These are phyloP conservation scores for Papilio helenus DNA, from an alignment of 1,140 invertebrate species.

Conservation along the genomic window DNA sequence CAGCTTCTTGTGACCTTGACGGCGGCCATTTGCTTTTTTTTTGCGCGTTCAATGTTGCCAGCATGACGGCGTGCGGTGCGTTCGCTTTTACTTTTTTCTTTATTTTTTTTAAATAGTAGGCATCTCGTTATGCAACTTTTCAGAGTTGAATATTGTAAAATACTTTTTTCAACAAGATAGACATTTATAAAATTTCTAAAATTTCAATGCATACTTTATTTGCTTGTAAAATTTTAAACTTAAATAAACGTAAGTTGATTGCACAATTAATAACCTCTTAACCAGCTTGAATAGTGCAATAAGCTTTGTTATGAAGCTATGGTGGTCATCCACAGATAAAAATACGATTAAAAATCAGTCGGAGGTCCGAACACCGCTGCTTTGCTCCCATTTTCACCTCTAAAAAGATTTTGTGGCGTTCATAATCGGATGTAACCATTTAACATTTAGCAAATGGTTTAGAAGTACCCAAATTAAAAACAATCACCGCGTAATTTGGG, in stretches of 20 bases:
- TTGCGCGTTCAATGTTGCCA: constrained; percentile 80
- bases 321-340: not conserved
- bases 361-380: not conserved
- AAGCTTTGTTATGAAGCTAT: not conserved
- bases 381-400: no score
- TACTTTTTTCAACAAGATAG: not conserved
- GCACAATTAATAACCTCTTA: not conserved
- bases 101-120: constrained; percentile 62
- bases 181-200: no score
- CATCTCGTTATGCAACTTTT: constrained; percentile 75
- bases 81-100: constrained; percentile 68
- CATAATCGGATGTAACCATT: no score
- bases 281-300: not conserved
- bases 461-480: no score
- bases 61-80: constrained; percentile 72
- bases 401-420: no score
- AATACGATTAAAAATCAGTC: not conserved
- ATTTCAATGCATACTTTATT: no score
- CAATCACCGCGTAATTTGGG: no score
- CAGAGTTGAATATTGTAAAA: constrained; percentile 41
- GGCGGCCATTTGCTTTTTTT: constrained; percentile 80
- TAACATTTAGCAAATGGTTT: no score
- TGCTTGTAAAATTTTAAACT: no score
- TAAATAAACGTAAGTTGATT: no score
- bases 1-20: constrained; percentile 80